Conservation (phyloP, 2,797 vertebrate species). For the Cebuella pygmaea region DNA sequence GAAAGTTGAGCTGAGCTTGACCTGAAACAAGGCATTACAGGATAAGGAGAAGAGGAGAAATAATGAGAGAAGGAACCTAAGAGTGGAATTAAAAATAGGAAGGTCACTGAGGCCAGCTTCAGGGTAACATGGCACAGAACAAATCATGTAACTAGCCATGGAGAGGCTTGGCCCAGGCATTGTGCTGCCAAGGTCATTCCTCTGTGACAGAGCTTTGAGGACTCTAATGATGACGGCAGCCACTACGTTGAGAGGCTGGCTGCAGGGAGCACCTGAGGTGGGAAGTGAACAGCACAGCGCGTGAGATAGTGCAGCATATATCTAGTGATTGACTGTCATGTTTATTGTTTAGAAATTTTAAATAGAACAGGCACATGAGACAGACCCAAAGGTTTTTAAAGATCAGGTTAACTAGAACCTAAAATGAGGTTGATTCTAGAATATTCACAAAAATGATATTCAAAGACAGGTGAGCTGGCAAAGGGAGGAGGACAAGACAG, state of each 20-base stretch:
- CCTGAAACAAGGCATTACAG: neutral
- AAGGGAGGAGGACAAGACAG: neutral
- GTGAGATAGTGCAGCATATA: slow-evolving; percentile 15
- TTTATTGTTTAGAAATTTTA: slow-evolving; percentile 28
- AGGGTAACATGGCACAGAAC: neutral
- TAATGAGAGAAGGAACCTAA: slow-evolving; percentile 45
- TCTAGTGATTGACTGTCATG: neutral
- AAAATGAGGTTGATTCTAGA: slow-evolving; percentile 30
- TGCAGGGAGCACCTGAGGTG: slow-evolving; percentile 51
- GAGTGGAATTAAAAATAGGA: slow-evolving; percentile 71
- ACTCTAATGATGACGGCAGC: slow-evolving; percentile 18
- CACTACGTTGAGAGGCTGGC: slow-evolving; percentile 49
- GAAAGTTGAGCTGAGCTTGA: slow-evolving; percentile 21
- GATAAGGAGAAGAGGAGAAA: slow-evolving; percentile 17
- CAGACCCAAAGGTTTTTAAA: slow-evolving; percentile 43
- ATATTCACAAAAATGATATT: neutral
- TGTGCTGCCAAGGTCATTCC: slow-evolving; percentile 14
- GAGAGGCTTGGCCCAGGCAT: neutral
- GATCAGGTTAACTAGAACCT: slow-evolving; percentile 28
- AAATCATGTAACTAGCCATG: slow-evolving; percentile 20
- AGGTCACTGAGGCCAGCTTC: slow-evolving; percentile 65
- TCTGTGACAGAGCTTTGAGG: slow-evolving; percentile 48
- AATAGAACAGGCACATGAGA: slow-evolving; percentile 46
- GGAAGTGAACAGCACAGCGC: slow-evolving; percentile 52
- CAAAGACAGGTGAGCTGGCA: neutral